Evolutionary conservation across 2,797 vertebrate genomes (phyloP).

Genomic region (Glyptemys insculpta): DNA sequence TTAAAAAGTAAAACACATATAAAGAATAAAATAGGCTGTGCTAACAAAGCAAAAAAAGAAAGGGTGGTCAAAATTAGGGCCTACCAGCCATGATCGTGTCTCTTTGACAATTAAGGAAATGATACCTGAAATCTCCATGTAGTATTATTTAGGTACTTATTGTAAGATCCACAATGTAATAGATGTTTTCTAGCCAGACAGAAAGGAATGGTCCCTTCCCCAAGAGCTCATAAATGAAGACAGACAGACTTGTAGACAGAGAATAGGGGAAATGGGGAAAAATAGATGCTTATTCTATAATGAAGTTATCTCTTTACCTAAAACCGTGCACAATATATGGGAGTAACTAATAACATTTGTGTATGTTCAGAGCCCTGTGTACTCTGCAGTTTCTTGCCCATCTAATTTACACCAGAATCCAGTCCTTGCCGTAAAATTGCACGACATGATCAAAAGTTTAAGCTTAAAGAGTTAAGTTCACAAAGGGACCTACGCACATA

Average conservation of each 20-base stretch:
- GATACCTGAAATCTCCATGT: constrained; percentile 12
- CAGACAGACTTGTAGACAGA: not conserved
- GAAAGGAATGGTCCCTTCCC: not conserved
- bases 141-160: not conserved
- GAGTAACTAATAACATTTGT: not conserved
- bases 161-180: not conserved
- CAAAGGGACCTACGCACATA: not conserved
- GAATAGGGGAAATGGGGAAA: not conserved
- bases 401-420: not conserved
- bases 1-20: constrained; percentile 46
- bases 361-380: not conserved
- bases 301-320: not conserved
- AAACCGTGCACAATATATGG: not conserved
- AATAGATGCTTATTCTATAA: not conserved
- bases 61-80: constrained; percentile 11
- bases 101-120: constrained; percentile 22
- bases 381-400: not conserved
- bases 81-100: not conserved
- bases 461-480: not conserved
- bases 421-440: not conserved
- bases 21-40: not conserved
- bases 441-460: not conserved
- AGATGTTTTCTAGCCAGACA: not conserved
- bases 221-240: not conserved
- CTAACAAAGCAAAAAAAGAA: constrained; percentile 54